Evolutionary conservation across 2,888 invertebrate species (phyloP).

Genomic region (Heliconius ismenius): DNA sequence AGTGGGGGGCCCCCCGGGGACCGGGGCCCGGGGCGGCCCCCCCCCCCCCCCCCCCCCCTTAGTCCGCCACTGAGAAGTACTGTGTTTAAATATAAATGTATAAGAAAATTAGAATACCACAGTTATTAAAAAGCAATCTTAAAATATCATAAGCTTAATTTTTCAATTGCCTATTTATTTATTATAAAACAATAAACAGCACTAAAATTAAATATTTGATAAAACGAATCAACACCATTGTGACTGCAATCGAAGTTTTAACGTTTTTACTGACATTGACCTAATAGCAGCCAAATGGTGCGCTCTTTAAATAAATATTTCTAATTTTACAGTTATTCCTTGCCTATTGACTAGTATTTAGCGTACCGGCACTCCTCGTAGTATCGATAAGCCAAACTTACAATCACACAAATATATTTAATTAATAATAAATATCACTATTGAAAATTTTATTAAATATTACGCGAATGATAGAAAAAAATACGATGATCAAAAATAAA

Average conservation of each 20-base stretch:
- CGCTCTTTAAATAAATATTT: conserved; percentile 46
- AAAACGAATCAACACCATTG: neutral
- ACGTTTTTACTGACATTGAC: conserved; percentile 46
- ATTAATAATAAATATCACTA: conserved; percentile 46
- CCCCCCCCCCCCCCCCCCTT: too few relatives aligned
- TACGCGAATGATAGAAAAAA: conserved; percentile 57
- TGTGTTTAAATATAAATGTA: too few relatives aligned
- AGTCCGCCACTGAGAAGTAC: too few relatives aligned
- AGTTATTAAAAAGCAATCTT: too few relatives aligned
- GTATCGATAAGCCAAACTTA: conserved; percentile 32
- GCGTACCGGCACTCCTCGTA: conserved; percentile 22
- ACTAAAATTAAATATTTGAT: neutral
- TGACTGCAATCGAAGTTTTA: conserved; percentile 25
- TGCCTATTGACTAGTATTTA: conserved; percentile 26
- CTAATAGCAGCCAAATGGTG: conserved; percentile 45
- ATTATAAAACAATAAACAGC: neutral
- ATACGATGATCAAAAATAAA: conserved; percentile 61
- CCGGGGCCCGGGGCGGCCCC: too few relatives aligned
- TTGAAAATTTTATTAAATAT: conserved; percentile 51
- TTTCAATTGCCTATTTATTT: too few relatives aligned
- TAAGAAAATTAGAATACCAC: too few relatives aligned
- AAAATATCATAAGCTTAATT: too few relatives aligned
- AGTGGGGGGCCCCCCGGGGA: too few relatives aligned
- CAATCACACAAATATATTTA: conserved; percentile 44
- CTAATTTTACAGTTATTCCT: conserved; percentile 44